phyloP scores from a whole-genome alignment of 2,113 vertebrate genomes.

The Rhinogobius similis region DNA sequence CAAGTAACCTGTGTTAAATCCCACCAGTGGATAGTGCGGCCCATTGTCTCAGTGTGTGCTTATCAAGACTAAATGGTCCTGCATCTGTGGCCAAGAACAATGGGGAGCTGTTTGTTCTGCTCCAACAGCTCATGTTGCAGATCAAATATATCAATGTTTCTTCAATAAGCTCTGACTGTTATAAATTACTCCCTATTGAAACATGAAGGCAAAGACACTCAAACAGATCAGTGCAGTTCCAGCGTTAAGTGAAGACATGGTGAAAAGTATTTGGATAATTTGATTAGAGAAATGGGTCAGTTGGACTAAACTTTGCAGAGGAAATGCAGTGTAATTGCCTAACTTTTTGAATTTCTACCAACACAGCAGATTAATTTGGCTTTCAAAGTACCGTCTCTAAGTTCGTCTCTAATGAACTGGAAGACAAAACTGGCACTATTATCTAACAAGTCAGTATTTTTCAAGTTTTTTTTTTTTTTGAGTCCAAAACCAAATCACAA shows the following conservation, averaged over 20 bases:
- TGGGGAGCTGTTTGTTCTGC: not conserved
- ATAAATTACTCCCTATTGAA: not conserved
- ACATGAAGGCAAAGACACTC: not conserved
- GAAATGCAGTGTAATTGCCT: not conserved
- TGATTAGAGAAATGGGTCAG: not conserved
- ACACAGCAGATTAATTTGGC: not conserved
- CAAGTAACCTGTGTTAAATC: not conserved
- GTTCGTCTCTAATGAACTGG: not conserved
- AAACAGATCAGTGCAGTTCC: not conserved
- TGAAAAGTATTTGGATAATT: not conserved
- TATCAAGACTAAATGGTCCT: not conserved
- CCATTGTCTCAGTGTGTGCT: not conserved
- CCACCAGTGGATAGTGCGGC: not conserved
- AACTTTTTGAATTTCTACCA: not conserved
- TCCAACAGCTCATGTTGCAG: not conserved
- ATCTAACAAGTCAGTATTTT: too few species aligned
- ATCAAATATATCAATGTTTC: not conserved
- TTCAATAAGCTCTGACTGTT: not conserved
- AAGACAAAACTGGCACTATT: not conserved
- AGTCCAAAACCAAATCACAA: too few species aligned
- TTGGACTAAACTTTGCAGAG: not conserved
- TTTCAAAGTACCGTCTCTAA: not conserved
- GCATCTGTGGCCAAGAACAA: slow-evolving; percentile 23
- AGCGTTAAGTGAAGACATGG: not conserved
- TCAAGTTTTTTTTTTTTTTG: too few species aligned